phyloP scores from a whole-genome alignment of 2,888 invertebrate species.

The Tetranychus truncatus region DNA sequence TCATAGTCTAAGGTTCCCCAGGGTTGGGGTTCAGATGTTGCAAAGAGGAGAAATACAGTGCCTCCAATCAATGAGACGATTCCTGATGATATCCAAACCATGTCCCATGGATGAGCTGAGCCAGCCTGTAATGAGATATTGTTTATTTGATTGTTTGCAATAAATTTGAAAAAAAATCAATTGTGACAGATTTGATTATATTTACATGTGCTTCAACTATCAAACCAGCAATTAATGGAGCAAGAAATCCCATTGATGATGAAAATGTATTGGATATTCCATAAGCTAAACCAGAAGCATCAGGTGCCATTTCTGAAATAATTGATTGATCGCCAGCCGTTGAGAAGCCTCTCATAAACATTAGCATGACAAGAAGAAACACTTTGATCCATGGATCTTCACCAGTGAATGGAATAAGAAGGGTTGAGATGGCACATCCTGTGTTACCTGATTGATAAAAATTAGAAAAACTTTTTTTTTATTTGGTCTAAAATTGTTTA shows the following conservation, averaged over 20 bases:
- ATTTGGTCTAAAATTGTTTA: too few species aligned
- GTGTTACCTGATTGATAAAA: constrained; percentile 11
- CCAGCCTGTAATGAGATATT: background rate
- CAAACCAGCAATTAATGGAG: constrained; percentile 9
- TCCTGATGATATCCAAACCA: constrained; percentile 13
- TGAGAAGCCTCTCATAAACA: background rate
- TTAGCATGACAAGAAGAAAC: background rate
- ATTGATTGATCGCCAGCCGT: background rate
- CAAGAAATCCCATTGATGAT: background rate
- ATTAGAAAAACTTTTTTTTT: background rate
- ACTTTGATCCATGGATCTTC: background rate
- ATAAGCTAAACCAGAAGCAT: background rate
- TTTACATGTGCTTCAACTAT: constrained; percentile 13
- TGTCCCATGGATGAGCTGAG: constrained; percentile 12
- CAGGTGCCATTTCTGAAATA: background rate
- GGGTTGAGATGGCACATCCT: constrained; percentile 21
- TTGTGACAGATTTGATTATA: background rate
- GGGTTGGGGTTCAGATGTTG: constrained; percentile 14
- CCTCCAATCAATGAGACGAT: constrained; percentile 11
- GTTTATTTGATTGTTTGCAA: background rate
- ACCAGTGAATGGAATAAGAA: constrained; percentile 6
- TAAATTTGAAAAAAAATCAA: background rate
- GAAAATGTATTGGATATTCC: background rate
- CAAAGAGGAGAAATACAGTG: constrained; percentile 13
- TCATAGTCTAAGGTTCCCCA: constrained; percentile 14